A percentile compares a stretch with the other conserved stretches of the same genome.
phyloP scores from a whole-genome alignment of 2,888 invertebrate species.

The Meliscaeva auricollis region DNA sequence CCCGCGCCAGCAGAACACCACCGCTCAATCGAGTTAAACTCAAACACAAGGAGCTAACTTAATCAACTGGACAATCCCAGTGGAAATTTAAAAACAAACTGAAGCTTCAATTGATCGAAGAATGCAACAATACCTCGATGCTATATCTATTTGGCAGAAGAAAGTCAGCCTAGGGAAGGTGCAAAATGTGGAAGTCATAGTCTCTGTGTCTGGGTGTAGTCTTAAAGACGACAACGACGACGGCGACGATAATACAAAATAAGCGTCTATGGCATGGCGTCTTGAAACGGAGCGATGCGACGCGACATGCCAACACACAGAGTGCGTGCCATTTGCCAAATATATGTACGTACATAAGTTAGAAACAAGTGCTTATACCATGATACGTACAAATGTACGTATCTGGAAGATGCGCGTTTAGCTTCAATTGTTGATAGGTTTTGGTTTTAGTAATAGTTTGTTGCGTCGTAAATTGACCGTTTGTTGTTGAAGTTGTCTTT shows the following conservation, averaged over 20 bases:
- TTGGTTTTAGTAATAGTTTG: slow-evolving; percentile 46
- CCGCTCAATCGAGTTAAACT: slow-evolving; percentile 22
- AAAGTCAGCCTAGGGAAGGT: slow-evolving; percentile 62
- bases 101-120: slow-evolving; percentile 77
- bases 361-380: background rate
- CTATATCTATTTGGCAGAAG: slow-evolving; percentile 62
- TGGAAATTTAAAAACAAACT: slow-evolving; percentile 79
- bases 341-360: slow-evolving; percentile 13
- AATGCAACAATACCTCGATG: slow-evolving; percentile 78
- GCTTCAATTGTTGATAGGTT: slow-evolving; percentile 57
- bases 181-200: slow-evolving; percentile 60
- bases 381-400: slow-evolving; percentile 2
- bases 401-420: slow-evolving; percentile 42
- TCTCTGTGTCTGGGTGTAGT: slow-evolving; percentile 55
- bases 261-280: slow-evolving; percentile 11
- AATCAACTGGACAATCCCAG: slow-evolving; percentile 67
- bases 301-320: background rate
- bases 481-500: slow-evolving; percentile 51
- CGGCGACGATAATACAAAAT: background rate
- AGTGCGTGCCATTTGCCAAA: slow-evolving; percentile 42
- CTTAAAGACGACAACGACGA: background rate
- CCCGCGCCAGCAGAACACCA: slow-evolving; percentile 27
- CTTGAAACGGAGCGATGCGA: background rate
- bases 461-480: slow-evolving; percentile 33
- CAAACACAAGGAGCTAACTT: slow-evolving; percentile 43